A percentile compares a stretch with the other conserved stretches of the same genome.
These are phyloP conservation scores for Zygothrica quintamaculata DNA, from an alignment of 2,888 invertebrate species.

Conservation along the genomic window DNA sequence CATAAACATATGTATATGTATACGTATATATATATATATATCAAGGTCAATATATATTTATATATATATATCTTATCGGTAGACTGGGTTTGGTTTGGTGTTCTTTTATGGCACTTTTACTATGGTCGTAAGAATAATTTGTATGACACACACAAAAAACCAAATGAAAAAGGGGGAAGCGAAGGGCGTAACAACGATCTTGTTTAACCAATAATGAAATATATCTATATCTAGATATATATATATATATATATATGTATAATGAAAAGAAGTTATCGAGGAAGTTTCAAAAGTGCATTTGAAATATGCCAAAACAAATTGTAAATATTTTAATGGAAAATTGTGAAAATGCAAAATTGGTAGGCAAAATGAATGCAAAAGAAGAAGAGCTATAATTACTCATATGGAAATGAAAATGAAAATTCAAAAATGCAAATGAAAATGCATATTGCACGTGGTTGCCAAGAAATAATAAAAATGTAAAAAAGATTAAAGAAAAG, in stretches of 20 bases:
- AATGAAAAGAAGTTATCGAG: too few relatives aligned
- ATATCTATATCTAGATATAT: too few relatives aligned
- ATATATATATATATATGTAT: conserved; percentile 15
- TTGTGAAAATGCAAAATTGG: conserved; percentile 34
- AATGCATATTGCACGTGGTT: conserved; percentile 39
- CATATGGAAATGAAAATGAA: conserved; percentile 23
- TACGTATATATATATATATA: neutral
- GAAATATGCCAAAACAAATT: conserved; percentile 45
- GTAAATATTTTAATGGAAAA: conserved; percentile 5
- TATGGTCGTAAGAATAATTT: conserved; percentile 14
- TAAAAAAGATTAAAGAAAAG: too few relatives aligned
- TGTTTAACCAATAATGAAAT: too few relatives aligned
- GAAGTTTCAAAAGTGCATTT: conserved; percentile 34
- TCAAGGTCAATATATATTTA: conserved; percentile 26
- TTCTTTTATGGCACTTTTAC: conserved; percentile 17
- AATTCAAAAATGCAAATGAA: conserved; percentile 10
- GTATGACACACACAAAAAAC: conserved; percentile 15
- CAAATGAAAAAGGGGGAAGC: conserved; percentile 12
- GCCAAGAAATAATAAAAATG: too few relatives aligned
- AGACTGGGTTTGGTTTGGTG: neutral
- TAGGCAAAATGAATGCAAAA: conserved; percentile 22
- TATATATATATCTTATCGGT: conserved; percentile 27
- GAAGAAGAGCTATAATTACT: conserved; percentile 23
- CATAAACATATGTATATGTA: neutral
- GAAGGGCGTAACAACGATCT: conserved; percentile 15